Evolutionary conservation across 2,888 invertebrate genomes (phyloP).

Genomic region (Lampropteryx suffumata): DNA sequence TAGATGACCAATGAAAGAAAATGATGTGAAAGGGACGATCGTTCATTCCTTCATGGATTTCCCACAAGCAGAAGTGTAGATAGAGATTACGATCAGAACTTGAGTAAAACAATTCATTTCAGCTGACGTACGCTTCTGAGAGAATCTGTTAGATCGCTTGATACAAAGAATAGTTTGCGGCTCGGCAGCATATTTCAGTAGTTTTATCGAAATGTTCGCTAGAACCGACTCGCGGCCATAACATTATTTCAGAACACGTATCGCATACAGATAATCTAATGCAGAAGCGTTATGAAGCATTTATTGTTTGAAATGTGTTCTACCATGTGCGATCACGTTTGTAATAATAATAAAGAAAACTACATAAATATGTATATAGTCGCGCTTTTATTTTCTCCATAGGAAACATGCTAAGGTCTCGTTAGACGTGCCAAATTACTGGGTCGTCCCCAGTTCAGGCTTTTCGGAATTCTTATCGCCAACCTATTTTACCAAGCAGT

Average conservation of each 20-base stretch:
- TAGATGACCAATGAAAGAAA: constrained; percentile 21
- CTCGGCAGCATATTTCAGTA: constrained; percentile 55
- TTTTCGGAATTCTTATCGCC: too few relatives aligned
- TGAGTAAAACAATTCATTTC: constrained; percentile 33
- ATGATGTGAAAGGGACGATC: constrained; percentile 9
- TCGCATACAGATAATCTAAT: constrained; percentile 73
- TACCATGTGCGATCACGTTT: constrained; percentile 53
- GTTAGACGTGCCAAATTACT: too few relatives aligned
- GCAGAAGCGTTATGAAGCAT: constrained; percentile 73
- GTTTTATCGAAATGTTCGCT: constrained; percentile 56
- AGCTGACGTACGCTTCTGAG: constrained; percentile 28
- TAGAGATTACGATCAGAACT: constrained; percentile 31
- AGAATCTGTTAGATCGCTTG: constrained; percentile 31
- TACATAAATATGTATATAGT: constrained; percentile 18
- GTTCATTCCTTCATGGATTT: constrained; percentile 7
- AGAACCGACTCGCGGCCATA: constrained; percentile 53
- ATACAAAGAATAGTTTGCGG: constrained; percentile 36
- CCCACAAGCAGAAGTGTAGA: constrained; percentile 14
- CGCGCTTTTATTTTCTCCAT: too few relatives aligned
- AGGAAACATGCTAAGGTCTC: neutral
- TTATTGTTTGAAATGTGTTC: constrained; percentile 68
- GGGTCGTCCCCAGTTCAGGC: too few relatives aligned
- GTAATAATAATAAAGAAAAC: constrained; percentile 35
- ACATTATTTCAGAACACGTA: constrained; percentile 79
- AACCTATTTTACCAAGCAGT: too few relatives aligned